These are phyloP conservation scores for Cheiracanthium punctorium DNA, from an alignment of 2,888 invertebrate species.

Conservation along the genomic window DNA sequence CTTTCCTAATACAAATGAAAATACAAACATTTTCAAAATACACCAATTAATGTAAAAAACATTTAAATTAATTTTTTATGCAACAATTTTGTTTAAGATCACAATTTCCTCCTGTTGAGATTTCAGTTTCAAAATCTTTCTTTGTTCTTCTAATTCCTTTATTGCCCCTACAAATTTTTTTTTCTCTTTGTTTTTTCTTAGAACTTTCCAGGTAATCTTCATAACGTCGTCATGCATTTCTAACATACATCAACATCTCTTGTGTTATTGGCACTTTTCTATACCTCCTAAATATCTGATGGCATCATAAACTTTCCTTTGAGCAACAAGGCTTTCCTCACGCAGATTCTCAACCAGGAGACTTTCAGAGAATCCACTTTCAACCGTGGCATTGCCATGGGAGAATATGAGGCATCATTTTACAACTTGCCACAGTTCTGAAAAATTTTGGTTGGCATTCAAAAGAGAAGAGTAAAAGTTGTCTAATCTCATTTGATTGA, in stretches of 20 bases:
- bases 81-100: neutral
- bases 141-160: conserved; percentile 10
- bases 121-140: conserved; percentile 9
- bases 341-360: conserved; percentile 1
- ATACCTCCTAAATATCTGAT: neutral
- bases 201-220: too few species aligned
- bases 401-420: neutral
- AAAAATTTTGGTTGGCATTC: neutral
- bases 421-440: too few species aligned
- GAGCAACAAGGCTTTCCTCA: conserved; percentile 14
- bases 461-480: conserved; percentile 12
- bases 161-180: neutral
- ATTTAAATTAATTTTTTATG: too few species aligned
- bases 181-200: too few species aligned
- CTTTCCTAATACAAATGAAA: too few species aligned
- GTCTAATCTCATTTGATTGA: neutral
- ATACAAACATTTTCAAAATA: too few species aligned
- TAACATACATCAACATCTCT: too few species aligned
- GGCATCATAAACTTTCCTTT: conserved; percentile 3
- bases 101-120: conserved; percentile 2
- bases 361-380: neutral
- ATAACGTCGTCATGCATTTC: too few species aligned
- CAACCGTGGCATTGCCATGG: too few species aligned
- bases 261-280: too few species aligned
- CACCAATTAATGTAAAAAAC: too few species aligned